Evolutionary conservation across 2,113 vertebrate species (phyloP).

Genomic region (Nicator chloris): DNA sequence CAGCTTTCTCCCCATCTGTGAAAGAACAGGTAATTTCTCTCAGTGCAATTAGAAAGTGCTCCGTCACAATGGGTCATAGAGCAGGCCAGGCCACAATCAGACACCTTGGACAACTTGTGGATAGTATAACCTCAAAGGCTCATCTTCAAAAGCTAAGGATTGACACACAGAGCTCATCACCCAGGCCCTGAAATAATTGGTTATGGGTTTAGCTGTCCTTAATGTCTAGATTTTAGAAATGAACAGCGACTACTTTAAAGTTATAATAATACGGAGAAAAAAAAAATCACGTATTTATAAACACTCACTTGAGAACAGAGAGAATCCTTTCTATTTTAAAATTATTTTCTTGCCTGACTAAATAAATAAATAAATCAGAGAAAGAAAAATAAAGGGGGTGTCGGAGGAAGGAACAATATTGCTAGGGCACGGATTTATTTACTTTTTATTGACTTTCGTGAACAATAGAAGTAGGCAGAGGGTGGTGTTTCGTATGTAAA

Average conservation of each 20-base stretch:
- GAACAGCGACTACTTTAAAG: neutral
- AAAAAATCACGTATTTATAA: neutral
- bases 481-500: neutral
- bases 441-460: neutral
- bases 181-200: neutral
- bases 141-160: neutral
- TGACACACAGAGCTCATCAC: neutral
- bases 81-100: slow-evolving; percentile 70
- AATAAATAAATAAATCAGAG: rapidly evolving
- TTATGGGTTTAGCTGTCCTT: neutral
- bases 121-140: slow-evolving; percentile 76
- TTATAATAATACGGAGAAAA: neutral
- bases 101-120: slow-evolving; percentile 70
- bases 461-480: neutral
- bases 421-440: neutral
- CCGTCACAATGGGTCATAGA: slow-evolving; percentile 80
- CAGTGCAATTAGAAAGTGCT: slow-evolving; percentile 72
- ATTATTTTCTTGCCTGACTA: neutral
- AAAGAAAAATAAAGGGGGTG: rapidly evolving
- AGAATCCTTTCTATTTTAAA: neutral
- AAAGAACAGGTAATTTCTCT: slow-evolving; percentile 75
- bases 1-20: slow-evolving; percentile 76
- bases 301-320: neutral
- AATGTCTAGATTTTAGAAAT: neutral
- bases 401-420: neutral